Base-by-base conservation (phyloP, 2,113 vertebrate genomes). In the Salminus brasiliensis region DNA sequence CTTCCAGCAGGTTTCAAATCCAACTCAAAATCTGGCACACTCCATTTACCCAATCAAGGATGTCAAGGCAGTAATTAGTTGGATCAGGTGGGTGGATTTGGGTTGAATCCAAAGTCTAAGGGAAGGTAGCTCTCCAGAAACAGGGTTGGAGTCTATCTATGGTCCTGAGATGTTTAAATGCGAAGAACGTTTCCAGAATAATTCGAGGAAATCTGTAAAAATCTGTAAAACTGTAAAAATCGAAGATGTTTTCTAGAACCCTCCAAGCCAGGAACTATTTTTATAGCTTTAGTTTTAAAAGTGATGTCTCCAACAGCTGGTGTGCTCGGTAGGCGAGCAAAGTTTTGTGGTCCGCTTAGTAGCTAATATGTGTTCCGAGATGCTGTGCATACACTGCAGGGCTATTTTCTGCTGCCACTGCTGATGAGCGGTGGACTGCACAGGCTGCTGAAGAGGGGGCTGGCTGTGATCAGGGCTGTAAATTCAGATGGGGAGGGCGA, bases 401-500 rank as follows among this genome's bases (percentile, higher is more conserved):
- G 23, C 16, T 49, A 30, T 75, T 71, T 63, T 72, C 13, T 49
- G 62, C 71, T 49, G 62, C 71, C 39, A 41, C 18, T 49, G 69
- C 66, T 65, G 62, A 65, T 47, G 67, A 59, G 79, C 36, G 55
- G 55, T 72, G 74, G 49, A 62, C 30, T 70, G 39, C 67, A 39
- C 55, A 43, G 63, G 65, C 81, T 32, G 77, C 32, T 76, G 43
- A 59, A 62, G 57, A 41, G 66, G 43, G 49, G 41, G 36, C 72
- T 69, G 69, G 70, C 49, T 68, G 65, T 85, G 84, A 91, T 90
- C 86, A 82, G 78, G 86, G 84, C 88, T 80, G 83, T 92, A 93
- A 93, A 93, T 92, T 91, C 92, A 88, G 83, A 81, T 71, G 16
- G 85, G 87, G 88, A 91, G 87, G 91, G 65, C n/a, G 88, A 86